Conservation (phyloP, 1,140 invertebrate genomes). For the Drosophila pseudoananassae region DNA sequence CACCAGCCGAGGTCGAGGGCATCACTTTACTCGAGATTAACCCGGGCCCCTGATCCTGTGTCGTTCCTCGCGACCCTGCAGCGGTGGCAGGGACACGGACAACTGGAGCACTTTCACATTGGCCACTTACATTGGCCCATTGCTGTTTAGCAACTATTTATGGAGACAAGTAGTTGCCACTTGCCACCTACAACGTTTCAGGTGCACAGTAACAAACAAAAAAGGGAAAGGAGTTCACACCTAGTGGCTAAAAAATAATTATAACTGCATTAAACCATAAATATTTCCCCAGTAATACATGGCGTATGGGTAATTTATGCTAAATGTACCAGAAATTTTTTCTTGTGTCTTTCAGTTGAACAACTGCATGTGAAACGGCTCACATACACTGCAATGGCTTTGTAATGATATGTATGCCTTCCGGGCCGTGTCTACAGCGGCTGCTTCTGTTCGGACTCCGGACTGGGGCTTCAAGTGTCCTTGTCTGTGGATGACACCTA, state of each 20-base stretch:
- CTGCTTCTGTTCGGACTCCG: conserved; percentile 9
- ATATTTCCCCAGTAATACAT: not conserved
- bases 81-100: not conserved
- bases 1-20: conserved; percentile 32
- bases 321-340: not conserved
- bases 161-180: conserved; percentile 32
- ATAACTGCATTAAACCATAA: no score
- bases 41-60: not conserved
- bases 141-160: conserved; percentile 61
- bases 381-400: not conserved
- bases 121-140: conserved; percentile 17
- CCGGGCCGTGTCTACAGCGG: conserved; percentile 17
- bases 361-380: not conserved
- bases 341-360: not conserved
- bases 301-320: not conserved
- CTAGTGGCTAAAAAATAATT: no score
- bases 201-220: conserved; percentile 12
- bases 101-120: conserved; percentile 30
- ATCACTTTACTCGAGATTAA: conserved; percentile 47
- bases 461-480: conserved; percentile 21
- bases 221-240: not conserved
- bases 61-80: not conserved
- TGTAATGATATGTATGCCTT: conserved; percentile 39
- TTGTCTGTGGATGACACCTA: conserved; percentile 70
- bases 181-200: conserved; percentile 13